These are phyloP conservation scores for Notothenia coriiceps DNA, from an alignment of 2,113 vertebrate species.

Conservation along the genomic window DNA sequence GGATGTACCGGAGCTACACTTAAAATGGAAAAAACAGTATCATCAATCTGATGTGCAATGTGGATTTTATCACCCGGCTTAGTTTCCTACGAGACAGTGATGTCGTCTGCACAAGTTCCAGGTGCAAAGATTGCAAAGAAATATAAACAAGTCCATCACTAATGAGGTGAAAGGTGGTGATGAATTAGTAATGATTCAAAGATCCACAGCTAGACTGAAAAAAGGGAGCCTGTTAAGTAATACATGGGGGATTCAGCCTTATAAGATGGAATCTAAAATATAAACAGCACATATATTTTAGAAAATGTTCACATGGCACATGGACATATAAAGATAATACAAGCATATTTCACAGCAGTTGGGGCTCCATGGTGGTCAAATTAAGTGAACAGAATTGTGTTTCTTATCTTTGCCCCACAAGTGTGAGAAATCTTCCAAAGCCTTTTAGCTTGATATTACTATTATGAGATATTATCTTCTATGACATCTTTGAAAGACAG, in stretches of 20 bases:
- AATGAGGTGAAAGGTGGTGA: neutral
- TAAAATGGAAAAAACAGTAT: conserved; percentile 28
- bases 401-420: neutral
- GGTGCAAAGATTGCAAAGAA: neutral
- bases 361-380: conserved; percentile 1
- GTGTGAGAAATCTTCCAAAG: neutral
- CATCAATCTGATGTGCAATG: conserved; percentile 44
- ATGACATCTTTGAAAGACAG: conserved; percentile 2
- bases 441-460: neutral
- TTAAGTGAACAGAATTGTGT: neutral
- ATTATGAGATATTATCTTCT: neutral
- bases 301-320: neutral
- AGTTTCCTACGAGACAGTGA: neutral
- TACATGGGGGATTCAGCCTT: neutral
- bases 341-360: conserved; percentile 11
- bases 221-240: neutral
- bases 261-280: neutral
- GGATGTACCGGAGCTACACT: conserved; percentile 42
- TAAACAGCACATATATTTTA: neutral
- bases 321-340: neutral
- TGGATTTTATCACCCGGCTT: neutral
- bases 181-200: conserved; percentile 17
- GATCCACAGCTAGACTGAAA: neutral
- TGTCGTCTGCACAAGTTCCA: neutral
- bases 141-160: neutral